Percentiles rank a stretch among this genome's conserved stretches.
phyloP scores from a whole-genome alignment of 2,113 vertebrate species.

The Dissostichus mawsoni region DNA sequence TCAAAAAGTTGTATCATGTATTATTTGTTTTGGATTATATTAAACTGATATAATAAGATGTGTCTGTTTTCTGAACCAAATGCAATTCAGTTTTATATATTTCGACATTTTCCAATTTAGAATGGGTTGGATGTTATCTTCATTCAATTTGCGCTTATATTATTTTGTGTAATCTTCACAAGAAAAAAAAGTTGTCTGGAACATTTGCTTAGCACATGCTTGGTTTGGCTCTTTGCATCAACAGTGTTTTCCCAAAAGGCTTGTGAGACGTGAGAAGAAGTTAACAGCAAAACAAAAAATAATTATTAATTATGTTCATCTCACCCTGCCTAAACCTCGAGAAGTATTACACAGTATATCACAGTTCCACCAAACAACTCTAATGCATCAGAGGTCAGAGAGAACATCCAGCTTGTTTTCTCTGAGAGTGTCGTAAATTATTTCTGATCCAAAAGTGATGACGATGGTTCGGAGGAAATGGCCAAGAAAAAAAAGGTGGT shows the following conservation, averaged over 20 bases:
- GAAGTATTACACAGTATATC: constrained; percentile 23
- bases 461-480: constrained; percentile 9
- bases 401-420: constrained; percentile 3
- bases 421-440: background rate
- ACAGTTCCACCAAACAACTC: constrained; percentile 28
- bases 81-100: background rate
- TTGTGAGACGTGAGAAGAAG: background rate
- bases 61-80: background rate
- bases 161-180: background rate
- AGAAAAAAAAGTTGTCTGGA: background rate
- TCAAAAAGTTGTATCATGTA: constrained; percentile 29
- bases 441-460: constrained; percentile 20
- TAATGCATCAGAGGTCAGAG: constrained; percentile 53
- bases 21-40: constrained; percentile 24
- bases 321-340: constrained; percentile 1
- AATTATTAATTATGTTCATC: constrained; percentile 5
- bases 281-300: constrained; percentile 10
- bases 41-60: constrained; percentile 1
- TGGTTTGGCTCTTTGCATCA: background rate
- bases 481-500: constrained; percentile 17
- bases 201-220: background rate
- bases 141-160: background rate
- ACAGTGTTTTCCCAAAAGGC: background rate
- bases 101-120: background rate
- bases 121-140: background rate